These are phyloP conservation scores for Apodemia zela DNA, from an alignment of 2,888 invertebrate species.

Conservation along the genomic window DNA sequence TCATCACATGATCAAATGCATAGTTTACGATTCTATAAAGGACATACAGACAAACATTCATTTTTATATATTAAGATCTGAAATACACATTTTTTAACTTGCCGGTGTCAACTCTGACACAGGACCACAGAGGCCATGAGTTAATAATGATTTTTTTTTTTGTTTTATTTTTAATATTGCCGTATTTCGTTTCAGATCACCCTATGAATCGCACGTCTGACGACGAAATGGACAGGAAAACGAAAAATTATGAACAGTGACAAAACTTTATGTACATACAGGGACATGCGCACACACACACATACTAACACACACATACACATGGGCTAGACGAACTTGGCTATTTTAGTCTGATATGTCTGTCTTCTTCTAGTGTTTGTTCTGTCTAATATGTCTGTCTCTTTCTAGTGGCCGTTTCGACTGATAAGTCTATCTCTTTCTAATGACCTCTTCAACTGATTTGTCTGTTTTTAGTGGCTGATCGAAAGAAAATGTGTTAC, in stretches of 20 bases:
- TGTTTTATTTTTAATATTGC: background rate
- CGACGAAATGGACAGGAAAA: constrained; percentile 71
- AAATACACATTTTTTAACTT: too few species aligned
- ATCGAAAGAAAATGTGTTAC: too few species aligned
- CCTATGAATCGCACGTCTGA: constrained; percentile 69
- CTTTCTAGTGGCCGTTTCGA: background rate
- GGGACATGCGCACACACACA: constrained; percentile 19
- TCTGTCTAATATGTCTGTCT: background rate
- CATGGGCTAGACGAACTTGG: background rate
- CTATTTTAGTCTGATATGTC: background rate
- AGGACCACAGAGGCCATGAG: constrained; percentile 82
- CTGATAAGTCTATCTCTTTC: too few species aligned
- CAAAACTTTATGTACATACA: constrained; percentile 29
- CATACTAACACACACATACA: constrained; percentile 20
- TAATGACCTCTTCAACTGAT: too few species aligned
- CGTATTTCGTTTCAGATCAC: constrained; percentile 50
- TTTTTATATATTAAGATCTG: too few species aligned
- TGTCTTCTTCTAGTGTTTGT: background rate
- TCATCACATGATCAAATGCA: too few species aligned
- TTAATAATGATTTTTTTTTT: too few species aligned
- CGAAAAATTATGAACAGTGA: constrained; percentile 72
- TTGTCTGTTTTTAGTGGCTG: too few species aligned
- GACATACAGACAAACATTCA: too few species aligned
- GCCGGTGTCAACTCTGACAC: too few species aligned
- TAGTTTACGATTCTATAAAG: too few species aligned